Conservation (phyloP, 1,140 invertebrate species). For the Solen grandis region DNA sequence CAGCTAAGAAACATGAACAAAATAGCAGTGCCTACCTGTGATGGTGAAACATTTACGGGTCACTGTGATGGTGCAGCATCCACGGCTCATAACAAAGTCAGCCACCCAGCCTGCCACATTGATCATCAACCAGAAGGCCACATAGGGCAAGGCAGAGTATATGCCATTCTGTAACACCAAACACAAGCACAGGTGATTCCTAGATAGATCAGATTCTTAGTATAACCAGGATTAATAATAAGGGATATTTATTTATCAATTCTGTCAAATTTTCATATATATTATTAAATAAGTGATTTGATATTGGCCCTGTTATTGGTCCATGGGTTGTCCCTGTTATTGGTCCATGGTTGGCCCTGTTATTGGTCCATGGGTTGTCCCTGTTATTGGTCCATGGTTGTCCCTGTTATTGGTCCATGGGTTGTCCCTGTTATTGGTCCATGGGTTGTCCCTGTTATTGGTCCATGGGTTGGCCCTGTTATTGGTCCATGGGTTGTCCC, state of each 20-base stretch:
- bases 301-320: too few species aligned
- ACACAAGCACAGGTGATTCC: background rate
- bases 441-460: too few species aligned
- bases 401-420: too few species aligned
- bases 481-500: too few species aligned
- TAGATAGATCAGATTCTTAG: background rate
- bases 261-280: background rate
- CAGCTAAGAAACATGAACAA: too few species aligned
- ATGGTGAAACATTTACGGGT: constrained; percentile 77
- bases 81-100: constrained; percentile 69
- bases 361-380: too few species aligned
- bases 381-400: too few species aligned
- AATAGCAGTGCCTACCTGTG: constrained; percentile 75
- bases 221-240: background rate
- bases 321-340: too few species aligned
- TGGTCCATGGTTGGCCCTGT: too few species aligned
- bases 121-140: constrained; percentile 78
- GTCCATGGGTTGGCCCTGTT: too few species aligned
- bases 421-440: too few species aligned
- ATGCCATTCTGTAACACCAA: constrained; percentile 77
- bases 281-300: too few species aligned
- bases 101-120: constrained; percentile 76
- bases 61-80: constrained; percentile 65
- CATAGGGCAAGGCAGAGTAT: constrained; percentile 80
- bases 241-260: background rate